A percentile compares a stretch with the other conserved stretches of the same genome.
phyloP scores from a whole-genome alignment of 2,113 vertebrate species.

The Candoia aspera region DNA sequence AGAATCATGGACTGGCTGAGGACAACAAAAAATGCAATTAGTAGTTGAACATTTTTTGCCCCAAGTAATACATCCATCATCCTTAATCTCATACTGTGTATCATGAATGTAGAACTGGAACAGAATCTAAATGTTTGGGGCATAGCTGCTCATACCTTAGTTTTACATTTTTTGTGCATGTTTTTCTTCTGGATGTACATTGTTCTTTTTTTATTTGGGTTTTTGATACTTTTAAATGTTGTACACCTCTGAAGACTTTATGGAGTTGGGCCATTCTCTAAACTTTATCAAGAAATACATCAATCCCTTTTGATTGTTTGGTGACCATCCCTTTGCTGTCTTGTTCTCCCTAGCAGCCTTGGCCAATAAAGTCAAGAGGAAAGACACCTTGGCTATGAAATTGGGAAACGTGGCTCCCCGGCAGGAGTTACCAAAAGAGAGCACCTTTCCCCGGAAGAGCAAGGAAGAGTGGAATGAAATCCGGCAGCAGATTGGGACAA shows the following conservation, averaged over 20 bases:
- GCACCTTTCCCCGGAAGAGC: constrained; percentile 89
- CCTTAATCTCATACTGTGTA: background rate
- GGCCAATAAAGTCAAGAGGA: constrained; percentile 94
- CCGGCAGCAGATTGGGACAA: constrained; percentile 91
- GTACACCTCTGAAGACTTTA: background rate
- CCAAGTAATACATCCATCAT: background rate
- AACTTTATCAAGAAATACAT: background rate
- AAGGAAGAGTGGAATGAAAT: constrained; percentile 97
- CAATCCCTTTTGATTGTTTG: background rate
- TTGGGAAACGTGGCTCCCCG: constrained; percentile 74
- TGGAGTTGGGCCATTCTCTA: background rate
- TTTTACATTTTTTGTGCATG: background rate
- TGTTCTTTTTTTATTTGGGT: background rate
- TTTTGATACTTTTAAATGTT: background rate
- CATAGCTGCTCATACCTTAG: background rate
- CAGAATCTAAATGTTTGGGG: background rate
- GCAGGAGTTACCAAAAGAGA: constrained; percentile 78
- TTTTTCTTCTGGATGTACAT: background rate
- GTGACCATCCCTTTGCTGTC: background rate
- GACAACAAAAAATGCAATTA: background rate
- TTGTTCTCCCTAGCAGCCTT: constrained; percentile 77
- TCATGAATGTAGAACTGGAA: background rate
- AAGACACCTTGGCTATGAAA: constrained; percentile 96
- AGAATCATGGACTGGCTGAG: no score
- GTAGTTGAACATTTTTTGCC: background rate